A percentile compares a stretch with the other conserved stretches of the same genome.
phyloP scores from a whole-genome alignment of 2,113 vertebrate species.

The Oryzias curvinotus region DNA sequence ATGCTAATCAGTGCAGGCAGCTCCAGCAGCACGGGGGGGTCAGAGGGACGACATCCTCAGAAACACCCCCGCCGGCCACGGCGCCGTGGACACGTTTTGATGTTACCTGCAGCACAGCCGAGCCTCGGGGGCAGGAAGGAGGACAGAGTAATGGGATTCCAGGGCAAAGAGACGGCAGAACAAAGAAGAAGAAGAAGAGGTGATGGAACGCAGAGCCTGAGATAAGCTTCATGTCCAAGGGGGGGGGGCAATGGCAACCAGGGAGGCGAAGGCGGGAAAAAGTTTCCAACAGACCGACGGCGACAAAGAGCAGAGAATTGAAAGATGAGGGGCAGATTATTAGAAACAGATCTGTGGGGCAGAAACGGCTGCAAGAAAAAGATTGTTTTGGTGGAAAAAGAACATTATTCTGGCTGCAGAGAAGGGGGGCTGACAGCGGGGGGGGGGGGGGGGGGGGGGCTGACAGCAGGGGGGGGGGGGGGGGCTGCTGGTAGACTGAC shows the following conservation, averaged over 20 bases:
- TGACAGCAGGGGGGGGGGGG: constrained; percentile 20
- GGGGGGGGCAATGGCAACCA: constrained; percentile 24
- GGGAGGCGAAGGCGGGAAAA: constrained; percentile 62
- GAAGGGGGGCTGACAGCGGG: constrained; percentile 12
- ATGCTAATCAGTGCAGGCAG: constrained; percentile 76
- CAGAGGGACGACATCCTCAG: constrained; percentile 56
- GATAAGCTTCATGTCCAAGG: constrained; percentile 62
- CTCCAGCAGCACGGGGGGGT: constrained; percentile 38
- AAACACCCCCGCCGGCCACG: constrained; percentile 58
- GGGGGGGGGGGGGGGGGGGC: constrained; percentile 14
- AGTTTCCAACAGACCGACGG: constrained; percentile 42
- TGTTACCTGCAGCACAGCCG: constrained; percentile 52
- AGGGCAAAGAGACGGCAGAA: constrained; percentile 44
- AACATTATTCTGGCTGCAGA: neutral
- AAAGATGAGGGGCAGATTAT: constrained; percentile 75
- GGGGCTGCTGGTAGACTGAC: constrained; percentile 29
- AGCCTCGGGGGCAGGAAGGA: constrained; percentile 27
- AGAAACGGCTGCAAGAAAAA: constrained; percentile 57
- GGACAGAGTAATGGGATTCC: constrained; percentile 32
- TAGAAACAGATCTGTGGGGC: constrained; percentile 60
- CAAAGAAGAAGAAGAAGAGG: constrained; percentile 47
- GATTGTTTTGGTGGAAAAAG: constrained; percentile 27
- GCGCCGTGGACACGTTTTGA: constrained; percentile 55
- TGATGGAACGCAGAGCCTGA: constrained; percentile 48
- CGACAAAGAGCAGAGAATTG: constrained; percentile 62